Base-by-base conservation (phyloP, 2,888 invertebrate species). In the Cyaniris semiargus region DNA sequence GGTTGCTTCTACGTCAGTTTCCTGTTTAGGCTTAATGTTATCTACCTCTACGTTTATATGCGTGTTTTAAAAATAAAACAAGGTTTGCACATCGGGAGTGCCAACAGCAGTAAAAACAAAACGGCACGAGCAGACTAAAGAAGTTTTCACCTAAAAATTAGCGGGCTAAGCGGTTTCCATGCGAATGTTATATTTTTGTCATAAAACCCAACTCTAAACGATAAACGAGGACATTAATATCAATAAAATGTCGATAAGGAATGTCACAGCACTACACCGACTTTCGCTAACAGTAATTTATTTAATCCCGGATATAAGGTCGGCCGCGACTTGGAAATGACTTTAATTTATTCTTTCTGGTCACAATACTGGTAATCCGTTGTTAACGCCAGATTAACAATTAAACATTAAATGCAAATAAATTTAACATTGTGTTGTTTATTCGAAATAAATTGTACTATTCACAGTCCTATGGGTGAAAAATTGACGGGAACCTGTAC, bases 221-320 rank as follows among this genome's bases (percentile, higher is more conserved):
- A 66, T 66, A 31, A 66, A 66, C 27, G 66, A 66, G 66, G 27
- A 31, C 27, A 66, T 66, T 66, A 31, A 66, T 66, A 31, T 66
- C 66, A 66, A 66, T 66, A 66, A 66, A 66, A 66, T 27, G 66
- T 66, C 66, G 66, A 66, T 66, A 66, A 27, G 27, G 66, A 15
- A 66, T 66, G 27, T 66, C 66, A 66, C 60, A 66, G 23, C 60
- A 66, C 27, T 66, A 66, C 66, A 21, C 23, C 27, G 66, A 27
- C 27, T 66, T 66, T 66, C 21, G 66, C 66, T 23, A 60, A 23
- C 66, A 66, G 27, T 66, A 66, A 66, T 66, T 71, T 71, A 38
- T 34, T 38, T 71, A 10, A 71, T 71, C 38, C 38, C 38, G 71
- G 38, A 71, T 38, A 21, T 71, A 10, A 21, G 3, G 38, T 71